Conservation (phyloP, 37 sponge, comb jelly and placozoan genomes). For the Aphrocallistes beatrix region DNA sequence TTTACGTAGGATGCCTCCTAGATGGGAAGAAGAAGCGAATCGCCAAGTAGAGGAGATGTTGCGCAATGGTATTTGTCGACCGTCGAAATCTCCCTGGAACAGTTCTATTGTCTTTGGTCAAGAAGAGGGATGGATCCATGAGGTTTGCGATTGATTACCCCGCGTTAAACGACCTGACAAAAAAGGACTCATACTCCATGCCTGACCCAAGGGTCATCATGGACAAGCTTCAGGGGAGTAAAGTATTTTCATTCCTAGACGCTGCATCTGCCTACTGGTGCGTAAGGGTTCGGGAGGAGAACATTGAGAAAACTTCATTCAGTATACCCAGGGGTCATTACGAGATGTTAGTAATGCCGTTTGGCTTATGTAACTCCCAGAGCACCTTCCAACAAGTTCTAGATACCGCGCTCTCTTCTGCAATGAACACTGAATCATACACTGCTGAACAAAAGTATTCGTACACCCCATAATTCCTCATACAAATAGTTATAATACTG, state of each 20-base stretch:
- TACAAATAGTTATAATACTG: too few relatives aligned
- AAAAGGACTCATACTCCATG: constrained; percentile 2
- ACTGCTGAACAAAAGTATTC: too few relatives aligned
- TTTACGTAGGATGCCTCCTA: background rate
- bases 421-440: background rate
- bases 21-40: background rate
- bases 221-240: background rate
- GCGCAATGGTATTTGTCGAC: background rate
- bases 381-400: background rate
- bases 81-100: background rate
- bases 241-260: background rate
- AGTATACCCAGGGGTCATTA: constrained; percentile 12
- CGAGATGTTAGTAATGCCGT: background rate
- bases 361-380: background rate
- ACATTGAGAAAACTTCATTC: background rate
- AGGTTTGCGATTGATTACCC: background rate
- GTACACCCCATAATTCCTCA: too few relatives aligned
- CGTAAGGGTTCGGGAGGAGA: background rate
- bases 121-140: too few relatives aligned
- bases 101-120: background rate
- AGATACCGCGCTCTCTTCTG: background rate
- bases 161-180: background rate
- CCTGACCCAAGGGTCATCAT: background rate
- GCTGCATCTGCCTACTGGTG: background rate
- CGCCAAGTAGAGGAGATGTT: background rate